Evolutionary conservation across 1,140 invertebrate genomes (phyloP).

Genomic region (Trichonephila inaurata): DNA sequence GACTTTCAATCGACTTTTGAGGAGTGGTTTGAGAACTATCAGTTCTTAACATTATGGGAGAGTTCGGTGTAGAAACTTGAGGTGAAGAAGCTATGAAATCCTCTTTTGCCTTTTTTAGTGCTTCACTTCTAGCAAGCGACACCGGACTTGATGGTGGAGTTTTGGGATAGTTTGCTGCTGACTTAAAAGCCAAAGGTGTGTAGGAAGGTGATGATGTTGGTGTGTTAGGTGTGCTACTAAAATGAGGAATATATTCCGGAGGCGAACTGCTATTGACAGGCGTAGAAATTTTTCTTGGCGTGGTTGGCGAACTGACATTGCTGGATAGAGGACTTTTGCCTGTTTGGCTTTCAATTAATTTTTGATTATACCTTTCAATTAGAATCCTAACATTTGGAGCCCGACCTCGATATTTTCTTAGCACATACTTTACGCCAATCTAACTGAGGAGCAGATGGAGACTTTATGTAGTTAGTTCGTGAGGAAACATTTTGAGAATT

Average conservation of each 20-base stretch:
- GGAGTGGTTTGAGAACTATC: not conserved
- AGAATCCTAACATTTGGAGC: conserved; percentile 61
- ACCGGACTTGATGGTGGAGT: conserved; percentile 60
- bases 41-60: not conserved
- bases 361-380: conserved; percentile 74
- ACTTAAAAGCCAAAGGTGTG: conserved; percentile 31
- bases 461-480: conserved; percentile 52
- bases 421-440: conserved; percentile 62
- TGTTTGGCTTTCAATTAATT: conserved; percentile 51
- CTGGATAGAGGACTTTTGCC: conserved; percentile 11
- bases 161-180: not conserved
- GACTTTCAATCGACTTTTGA: not conserved
- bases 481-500: not conserved
- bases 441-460: conserved; percentile 62
- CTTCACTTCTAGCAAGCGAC: conserved; percentile 19
- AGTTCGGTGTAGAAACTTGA: not conserved
- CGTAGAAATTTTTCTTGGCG: conserved; percentile 42
- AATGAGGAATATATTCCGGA: not conserved
- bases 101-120: conserved; percentile 61
- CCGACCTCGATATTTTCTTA: conserved; percentile 60
- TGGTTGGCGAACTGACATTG: conserved; percentile 35
- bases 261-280: not conserved
- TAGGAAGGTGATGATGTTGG: conserved; percentile 4
- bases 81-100: conserved; percentile 57
- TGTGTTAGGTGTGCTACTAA: conserved; percentile 50